Conservation (phyloP, 2,888 invertebrate species). For the Anagyrus pseudococci region DNA sequence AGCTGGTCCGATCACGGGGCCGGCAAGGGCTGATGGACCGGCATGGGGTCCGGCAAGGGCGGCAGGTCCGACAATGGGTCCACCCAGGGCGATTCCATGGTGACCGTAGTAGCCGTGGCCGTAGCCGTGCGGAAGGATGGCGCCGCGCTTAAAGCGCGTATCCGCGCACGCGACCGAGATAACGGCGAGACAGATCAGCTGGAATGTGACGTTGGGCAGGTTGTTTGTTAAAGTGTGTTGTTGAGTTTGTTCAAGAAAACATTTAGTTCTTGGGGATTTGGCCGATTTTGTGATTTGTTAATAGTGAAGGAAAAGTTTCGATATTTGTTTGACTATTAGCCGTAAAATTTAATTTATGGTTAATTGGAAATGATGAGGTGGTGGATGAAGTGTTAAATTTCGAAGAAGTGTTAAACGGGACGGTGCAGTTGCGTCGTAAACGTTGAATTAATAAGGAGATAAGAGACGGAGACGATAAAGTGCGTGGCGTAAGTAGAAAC, state of each 20-base stretch:
- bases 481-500: neutral
- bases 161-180: constrained; percentile 44
- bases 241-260: neutral
- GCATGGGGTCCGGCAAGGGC: constrained; percentile 52
- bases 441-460: too few species aligned
- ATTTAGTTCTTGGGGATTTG: neutral
- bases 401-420: neutral
- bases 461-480: too few species aligned
- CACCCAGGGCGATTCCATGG: too few species aligned
- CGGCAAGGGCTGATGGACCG: constrained; percentile 51
- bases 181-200: constrained; percentile 52
- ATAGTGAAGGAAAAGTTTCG: too few species aligned
- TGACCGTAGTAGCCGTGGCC: constrained; percentile 49
- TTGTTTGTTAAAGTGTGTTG: too few species aligned
- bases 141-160: constrained; percentile 48
- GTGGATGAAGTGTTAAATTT: neutral
- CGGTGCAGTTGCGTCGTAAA: neutral
- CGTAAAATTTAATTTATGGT: too few species aligned
- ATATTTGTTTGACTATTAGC: too few species aligned
- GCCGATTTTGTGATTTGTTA: too few species aligned
- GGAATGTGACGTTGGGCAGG: too few species aligned
- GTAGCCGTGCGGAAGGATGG: constrained; percentile 42
- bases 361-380: too few species aligned
- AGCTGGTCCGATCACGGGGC: constrained; percentile 54
- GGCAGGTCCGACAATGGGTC: constrained; percentile 47